These are phyloP conservation scores for Potamilus streckersoni DNA, from an alignment of 1,140 invertebrate species.

Conservation along the genomic window DNA sequence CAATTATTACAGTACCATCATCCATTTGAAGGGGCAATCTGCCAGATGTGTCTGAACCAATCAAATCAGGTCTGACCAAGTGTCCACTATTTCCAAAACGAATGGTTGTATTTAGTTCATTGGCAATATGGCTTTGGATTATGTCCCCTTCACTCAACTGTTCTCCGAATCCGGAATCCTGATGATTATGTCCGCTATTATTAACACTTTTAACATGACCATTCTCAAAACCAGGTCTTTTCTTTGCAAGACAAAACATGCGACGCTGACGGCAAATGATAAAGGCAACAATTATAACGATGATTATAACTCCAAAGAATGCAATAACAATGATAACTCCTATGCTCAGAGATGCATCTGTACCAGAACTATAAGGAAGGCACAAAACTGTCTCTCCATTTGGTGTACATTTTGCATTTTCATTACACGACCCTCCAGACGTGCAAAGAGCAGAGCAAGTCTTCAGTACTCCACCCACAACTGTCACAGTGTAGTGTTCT, in stretches of 20 bases:
- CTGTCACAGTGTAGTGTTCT: slow-evolving; percentile 45
- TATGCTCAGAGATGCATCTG: slow-evolving; percentile 4
- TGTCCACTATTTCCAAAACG: slow-evolving; percentile 11
- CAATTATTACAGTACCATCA: slow-evolving; percentile 66
- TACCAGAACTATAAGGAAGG: background rate
- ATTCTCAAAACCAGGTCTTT: slow-evolving; percentile 30
- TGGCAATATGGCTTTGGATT: slow-evolving; percentile 70
- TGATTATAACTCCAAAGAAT: slow-evolving; percentile 58
- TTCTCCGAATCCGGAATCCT: slow-evolving; percentile 64
- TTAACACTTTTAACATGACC: slow-evolving; percentile 34
- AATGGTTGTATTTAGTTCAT: slow-evolving; percentile 65
- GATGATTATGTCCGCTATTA: slow-evolving; percentile 40
- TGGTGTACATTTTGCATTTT: slow-evolving; percentile 7
- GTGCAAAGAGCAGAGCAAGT: slow-evolving; percentile 50
- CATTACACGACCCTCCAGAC: slow-evolving; percentile 66
- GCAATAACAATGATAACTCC: slow-evolving; percentile 58
- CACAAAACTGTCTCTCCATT: slow-evolving; percentile 13
- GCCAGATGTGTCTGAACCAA: slow-evolving; percentile 88
- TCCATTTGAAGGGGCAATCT: slow-evolving; percentile 70
- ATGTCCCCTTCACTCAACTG: slow-evolving; percentile 55
- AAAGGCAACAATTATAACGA: slow-evolving; percentile 87
- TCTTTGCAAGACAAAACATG: slow-evolving; percentile 4
- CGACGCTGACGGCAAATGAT: slow-evolving; percentile 88
- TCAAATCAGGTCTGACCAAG: slow-evolving; percentile 83
- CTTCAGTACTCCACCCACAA: slow-evolving; percentile 34